Evolutionary conservation across 1,140 invertebrate genomes (phyloP), one percentile per base, ranked within the genome.

Genomic region (Megalonaias nervosa): DNA sequence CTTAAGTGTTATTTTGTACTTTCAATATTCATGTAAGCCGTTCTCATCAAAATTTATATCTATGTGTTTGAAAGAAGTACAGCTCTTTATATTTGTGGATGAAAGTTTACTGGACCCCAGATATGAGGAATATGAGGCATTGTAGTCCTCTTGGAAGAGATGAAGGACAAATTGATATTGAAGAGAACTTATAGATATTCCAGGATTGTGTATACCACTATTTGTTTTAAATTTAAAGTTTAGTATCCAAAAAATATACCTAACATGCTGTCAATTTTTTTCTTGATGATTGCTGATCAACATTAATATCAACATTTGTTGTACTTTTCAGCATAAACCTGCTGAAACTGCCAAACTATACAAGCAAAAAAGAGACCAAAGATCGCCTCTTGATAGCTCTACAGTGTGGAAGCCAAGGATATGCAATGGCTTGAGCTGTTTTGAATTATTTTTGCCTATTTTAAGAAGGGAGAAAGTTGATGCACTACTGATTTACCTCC

Each of bases 401-500:
- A 23, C 79, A 85, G 55, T 89, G 86, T 85, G 88, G 88, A 16
- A 84, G 85, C 66, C 86, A 85, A 66, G 87, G 86, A 38, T 89
- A 88, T 82, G 85, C 82, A 15, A 72, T 84, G 65, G 82, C 84
- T n/a, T 87, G 75, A 81, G 19, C 9, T 48, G 38, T 48, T 48
- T 48, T 48, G 38, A 48, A 48, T 48, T 48, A 38, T 48, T 48
- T 48, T 48, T 48, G 11, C 38, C 38, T 48, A 48, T 48, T 48
- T 48, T 48, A 48, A 48, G 38, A 48, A 48, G 38, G 5, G 38
- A 48, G 6, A 9, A 0, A 9, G 38, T 48, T 9, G 38, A 48
- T 5, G 5, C 31, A 31, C 11, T 48, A 48, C 38, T 48, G 38
- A 48, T 48, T 48, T 48, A 48, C 38, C 38, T 48, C 38, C 38